Conservation (phyloP, 2,888 invertebrate genomes). For the Tiliacea citrago region DNA sequence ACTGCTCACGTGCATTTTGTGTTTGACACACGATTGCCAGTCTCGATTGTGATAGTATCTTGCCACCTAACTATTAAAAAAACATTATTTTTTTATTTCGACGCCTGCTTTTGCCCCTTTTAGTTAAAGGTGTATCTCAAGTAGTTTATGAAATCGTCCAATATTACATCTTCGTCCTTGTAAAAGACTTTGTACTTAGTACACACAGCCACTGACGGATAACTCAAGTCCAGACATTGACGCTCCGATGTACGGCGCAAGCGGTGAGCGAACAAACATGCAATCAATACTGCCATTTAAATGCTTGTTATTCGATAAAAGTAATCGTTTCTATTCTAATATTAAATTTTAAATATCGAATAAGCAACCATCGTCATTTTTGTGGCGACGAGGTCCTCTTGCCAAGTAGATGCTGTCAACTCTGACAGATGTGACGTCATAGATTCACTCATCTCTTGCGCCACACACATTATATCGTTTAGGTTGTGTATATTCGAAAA, state of each 20-base stretch:
- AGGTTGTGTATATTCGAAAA: constrained; percentile 82
- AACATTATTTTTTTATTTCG: constrained; percentile 74
- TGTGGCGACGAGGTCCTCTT: constrained; percentile 56
- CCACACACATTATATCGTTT: constrained; percentile 77
- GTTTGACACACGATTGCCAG: constrained; percentile 78
- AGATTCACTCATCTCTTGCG: constrained; percentile 76
- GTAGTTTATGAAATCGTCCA: constrained; percentile 87
- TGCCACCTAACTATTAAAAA: constrained; percentile 81
- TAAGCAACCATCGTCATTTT: constrained; percentile 60
- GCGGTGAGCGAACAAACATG: constrained; percentile 70
- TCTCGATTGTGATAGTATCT: constrained; percentile 87
- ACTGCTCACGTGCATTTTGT: constrained; percentile 78
- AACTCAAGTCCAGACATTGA: constrained; percentile 71
- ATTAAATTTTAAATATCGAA: constrained; percentile 57
- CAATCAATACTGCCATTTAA: constrained; percentile 63
- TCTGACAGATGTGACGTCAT: constrained; percentile 57
- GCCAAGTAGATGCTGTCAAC: constrained; percentile 54
- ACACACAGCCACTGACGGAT: constrained; percentile 80
- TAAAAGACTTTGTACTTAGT: constrained; percentile 90
- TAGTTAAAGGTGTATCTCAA: constrained; percentile 72
- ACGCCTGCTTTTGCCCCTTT: constrained; percentile 77
- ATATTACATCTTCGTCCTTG: constrained; percentile 89
- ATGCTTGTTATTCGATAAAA: constrained; percentile 60
- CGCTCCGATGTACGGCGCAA: constrained; percentile 69
- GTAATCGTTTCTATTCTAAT: constrained; percentile 60